Evolutionary conservation across 2,888 invertebrate genomes (phyloP).

Genomic region (Scaptomyza caliginosa): DNA sequence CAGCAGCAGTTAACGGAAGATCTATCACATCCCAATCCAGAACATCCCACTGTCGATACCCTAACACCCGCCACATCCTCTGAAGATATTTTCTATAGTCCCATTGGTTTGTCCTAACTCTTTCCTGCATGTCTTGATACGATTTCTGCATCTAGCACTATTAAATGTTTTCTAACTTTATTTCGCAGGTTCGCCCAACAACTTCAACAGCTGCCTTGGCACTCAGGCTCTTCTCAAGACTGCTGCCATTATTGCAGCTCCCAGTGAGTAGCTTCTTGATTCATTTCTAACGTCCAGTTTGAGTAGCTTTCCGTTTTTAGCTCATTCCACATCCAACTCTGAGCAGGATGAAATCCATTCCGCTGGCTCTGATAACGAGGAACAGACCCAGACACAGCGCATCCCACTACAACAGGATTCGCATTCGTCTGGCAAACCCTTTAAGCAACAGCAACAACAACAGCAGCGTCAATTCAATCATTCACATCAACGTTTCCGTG

Average conservation of each 20-base stretch:
- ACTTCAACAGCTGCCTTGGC: conserved; percentile 57
- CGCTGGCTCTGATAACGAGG: conserved; percentile 30
- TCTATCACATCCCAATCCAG: background rate
- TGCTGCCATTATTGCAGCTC: conserved; percentile 31
- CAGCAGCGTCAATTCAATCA: conserved; percentile 54
- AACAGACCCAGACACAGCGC: conserved; percentile 19
- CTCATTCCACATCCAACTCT: conserved; percentile 62
- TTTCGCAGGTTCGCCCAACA: conserved; percentile 71
- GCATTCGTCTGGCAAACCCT: conserved; percentile 16
- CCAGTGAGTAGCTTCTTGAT: conserved; percentile 34
- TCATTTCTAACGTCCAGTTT: background rate
- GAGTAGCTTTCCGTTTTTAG: conserved; percentile 18
- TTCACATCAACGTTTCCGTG: conserved; percentile 66
- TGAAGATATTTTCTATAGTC: conserved; percentile 83
- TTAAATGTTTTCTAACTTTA: background rate
- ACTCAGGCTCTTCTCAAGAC: conserved; percentile 49
- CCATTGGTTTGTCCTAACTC: conserved; percentile 80
- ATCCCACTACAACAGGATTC: conserved; percentile 11
- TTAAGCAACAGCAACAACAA: conserved; percentile 34
- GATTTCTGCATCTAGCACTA: background rate
- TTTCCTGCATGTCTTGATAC: background rate
- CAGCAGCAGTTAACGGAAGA: conserved; percentile 25
- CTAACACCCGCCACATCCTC: conserved; percentile 80
- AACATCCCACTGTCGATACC: conserved; percentile 52
- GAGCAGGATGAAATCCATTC: conserved; percentile 28